Percentiles rank a stretch among this genome's conserved stretches.
Evolutionary conservation across 2,888 invertebrate species (phyloP).

Genomic region (Pseudococcus longispinus): DNA sequence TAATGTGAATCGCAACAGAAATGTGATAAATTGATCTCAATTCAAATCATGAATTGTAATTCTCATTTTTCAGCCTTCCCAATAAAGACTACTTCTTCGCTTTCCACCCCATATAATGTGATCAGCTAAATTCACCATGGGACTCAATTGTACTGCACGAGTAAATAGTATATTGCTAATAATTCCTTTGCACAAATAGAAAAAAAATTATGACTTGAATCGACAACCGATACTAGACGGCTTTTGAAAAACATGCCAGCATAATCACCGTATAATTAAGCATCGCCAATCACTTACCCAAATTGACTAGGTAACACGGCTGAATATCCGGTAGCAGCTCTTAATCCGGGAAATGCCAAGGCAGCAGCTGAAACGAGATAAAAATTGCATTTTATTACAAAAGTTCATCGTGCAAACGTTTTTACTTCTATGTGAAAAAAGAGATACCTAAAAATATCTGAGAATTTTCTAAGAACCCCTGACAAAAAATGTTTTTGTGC

Average conservation of each 20-base stretch:
- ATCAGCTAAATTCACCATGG: not conserved
- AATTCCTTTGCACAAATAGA: not conserved
- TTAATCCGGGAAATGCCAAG: conserved; percentile 78
- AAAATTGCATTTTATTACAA: not conserved
- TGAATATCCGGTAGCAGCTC: conserved; percentile 74
- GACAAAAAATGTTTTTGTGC: conserved; percentile 1
- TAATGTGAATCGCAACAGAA: no score
- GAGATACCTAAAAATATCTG: no score
- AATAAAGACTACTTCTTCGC: no score
- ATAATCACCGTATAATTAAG: not conserved
- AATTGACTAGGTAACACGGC: conserved; percentile 79
- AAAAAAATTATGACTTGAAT: conserved; percentile 13
- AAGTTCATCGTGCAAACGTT: not conserved
- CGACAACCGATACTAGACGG: not conserved
- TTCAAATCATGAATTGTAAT: no score
- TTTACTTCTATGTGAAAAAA: no score
- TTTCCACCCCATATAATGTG: no score
- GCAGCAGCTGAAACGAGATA: conserved; percentile 66
- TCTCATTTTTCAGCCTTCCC: no score
- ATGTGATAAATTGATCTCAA: no score
- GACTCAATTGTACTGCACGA: conserved; percentile 28
- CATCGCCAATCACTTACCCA: conserved; percentile 73
- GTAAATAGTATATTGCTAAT: not conserved
- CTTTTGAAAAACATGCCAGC: not conserved
- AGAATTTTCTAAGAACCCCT: not conserved